Conservation (phyloP, 2,113 vertebrate species). For the Pelvicachromis taeniatus region DNA sequence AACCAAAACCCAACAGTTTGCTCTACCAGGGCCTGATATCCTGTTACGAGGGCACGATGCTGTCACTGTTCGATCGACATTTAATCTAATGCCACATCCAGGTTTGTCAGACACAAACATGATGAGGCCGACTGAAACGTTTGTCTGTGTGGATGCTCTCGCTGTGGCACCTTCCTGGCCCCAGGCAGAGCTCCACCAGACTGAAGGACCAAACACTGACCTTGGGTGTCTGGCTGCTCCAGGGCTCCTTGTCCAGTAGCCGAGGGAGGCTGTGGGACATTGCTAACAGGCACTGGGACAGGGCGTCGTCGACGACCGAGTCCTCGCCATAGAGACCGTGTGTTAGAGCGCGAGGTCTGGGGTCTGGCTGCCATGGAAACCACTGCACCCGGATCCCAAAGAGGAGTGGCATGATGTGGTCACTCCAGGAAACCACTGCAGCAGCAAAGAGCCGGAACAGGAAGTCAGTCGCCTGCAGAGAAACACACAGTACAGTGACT, state of each 20-base stretch:
- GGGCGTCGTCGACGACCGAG: slow-evolving; percentile 44
- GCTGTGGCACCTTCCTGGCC: no score
- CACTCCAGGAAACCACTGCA: slow-evolving; percentile 84
- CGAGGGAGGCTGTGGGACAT: slow-evolving; percentile 78
- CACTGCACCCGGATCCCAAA: slow-evolving; percentile 83
- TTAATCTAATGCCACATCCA: no score
- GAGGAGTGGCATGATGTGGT: slow-evolving; percentile 82
- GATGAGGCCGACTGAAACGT: no score
- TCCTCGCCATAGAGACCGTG: slow-evolving; percentile 68
- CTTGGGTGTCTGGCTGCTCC: slow-evolving; percentile 86
- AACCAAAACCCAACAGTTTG: no score
- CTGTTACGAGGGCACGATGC: no score
- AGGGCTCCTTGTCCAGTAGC: slow-evolving; percentile 87
- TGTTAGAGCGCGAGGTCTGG: background rate
- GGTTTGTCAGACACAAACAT: no score
- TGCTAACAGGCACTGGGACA: slow-evolving; percentile 73
- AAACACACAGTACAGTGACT: background rate
- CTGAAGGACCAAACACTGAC: slow-evolving; percentile 46
- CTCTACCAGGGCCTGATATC: no score
- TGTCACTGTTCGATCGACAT: no score
- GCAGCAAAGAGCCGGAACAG: slow-evolving; percentile 83
- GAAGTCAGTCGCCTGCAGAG: slow-evolving; percentile 79
- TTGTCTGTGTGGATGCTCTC: no score
- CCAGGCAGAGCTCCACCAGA: no score
- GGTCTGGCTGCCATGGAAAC: slow-evolving; percentile 73